Conservation (phyloP, 2,797 vertebrate genomes). For the Cossypha dichroa region DNA sequence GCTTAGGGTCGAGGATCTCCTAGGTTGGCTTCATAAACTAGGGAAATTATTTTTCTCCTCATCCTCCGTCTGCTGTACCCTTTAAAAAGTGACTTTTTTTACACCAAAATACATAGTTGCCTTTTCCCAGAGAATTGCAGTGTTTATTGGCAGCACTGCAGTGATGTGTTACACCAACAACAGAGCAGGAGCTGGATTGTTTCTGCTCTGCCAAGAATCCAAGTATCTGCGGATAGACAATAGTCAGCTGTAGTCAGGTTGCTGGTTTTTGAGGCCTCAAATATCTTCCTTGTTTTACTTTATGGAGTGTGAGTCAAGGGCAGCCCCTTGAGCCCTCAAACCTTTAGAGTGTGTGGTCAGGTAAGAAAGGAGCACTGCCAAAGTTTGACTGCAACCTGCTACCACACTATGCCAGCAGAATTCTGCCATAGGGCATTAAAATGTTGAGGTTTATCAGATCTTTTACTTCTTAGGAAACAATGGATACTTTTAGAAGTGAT, state of each 20-base stretch:
- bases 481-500: neutral
- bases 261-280: neutral
- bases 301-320: neutral
- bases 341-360: neutral
- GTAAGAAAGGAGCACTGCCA: neutral
- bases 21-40: neutral
- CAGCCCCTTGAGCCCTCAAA: neutral
- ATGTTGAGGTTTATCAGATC: neutral
- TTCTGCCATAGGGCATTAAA: neutral
- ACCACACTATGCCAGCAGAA: neutral
- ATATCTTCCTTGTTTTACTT: neutral
- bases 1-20: neutral
- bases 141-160: neutral
- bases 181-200: neutral
- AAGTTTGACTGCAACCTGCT: neutral
- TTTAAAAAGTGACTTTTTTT: neutral
- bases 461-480: neutral
- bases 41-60: neutral
- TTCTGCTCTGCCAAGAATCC: neutral
- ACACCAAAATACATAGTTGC: neutral
- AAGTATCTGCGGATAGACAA: neutral
- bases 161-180: neutral
- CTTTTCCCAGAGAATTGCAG: neutral
- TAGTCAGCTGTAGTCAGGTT: neutral
- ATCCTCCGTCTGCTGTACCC: neutral